Base-by-base conservation (phyloP, 2,797 vertebrate genomes). In the Argyrosomus regius region DNA sequence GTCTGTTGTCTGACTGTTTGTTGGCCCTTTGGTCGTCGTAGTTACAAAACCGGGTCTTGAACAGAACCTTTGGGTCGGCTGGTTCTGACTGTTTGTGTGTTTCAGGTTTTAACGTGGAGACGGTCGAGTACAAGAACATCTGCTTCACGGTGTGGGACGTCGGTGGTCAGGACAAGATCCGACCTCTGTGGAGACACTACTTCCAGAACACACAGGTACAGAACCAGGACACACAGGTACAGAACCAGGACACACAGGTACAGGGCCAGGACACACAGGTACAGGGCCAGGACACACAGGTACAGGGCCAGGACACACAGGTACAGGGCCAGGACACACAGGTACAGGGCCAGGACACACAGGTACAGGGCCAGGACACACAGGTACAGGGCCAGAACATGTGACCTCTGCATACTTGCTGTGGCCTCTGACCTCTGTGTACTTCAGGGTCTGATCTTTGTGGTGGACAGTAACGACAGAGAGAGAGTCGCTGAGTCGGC, bases 91-190 rank as follows among this genome's bases (percentile, higher is more conserved):
- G 52, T 18, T 20, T 56, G 54, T 63, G 46, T 87, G 20, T 82
- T 81, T 35, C 89, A 97, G 97, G 97, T 31, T 97, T 97, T 78
- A 97, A 97, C 0, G 97, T 97, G 88, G 97, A 97, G 90, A 97
- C 97, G 0, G 96, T 97, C 43, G 96, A 97, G 80, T 97, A 97
- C 91, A 97, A 96, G 93, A 97, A 97, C 91, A 97, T 97, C 82
- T 96, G 96, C 76, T 97, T 97, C 93, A 97, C 96, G 0, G 96
- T 97, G 13, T 97, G 97, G 97, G 97, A 97, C 0, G 96, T 97
- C 9, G 97, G 97, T 0, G 97, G 97, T 77, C 97, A 97, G 89
- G 97, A 97, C 93, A 97, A 97, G 88, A 97, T 97, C 92, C 87
- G 97, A 3, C 97, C 97, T 75, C 91, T 97, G 61, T 97, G 97